Conservation (phyloP, 2,113 vertebrate species). For the Leucopternis melanops region DNA sequence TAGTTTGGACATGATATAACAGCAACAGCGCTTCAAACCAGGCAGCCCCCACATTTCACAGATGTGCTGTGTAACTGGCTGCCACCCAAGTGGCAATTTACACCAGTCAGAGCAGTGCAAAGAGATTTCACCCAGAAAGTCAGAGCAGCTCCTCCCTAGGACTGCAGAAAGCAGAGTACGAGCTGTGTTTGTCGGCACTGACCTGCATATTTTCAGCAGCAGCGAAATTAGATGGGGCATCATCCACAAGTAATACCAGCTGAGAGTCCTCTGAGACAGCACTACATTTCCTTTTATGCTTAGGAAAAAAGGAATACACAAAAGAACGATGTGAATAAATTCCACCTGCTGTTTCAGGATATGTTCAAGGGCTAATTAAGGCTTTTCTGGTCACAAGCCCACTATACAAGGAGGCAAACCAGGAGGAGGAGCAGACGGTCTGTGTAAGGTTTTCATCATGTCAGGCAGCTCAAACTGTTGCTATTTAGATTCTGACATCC, state of each 20-base stretch:
- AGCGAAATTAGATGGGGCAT: neutral
- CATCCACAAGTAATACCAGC: neutral
- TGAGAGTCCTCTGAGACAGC: neutral
- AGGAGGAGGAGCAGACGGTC: neutral
- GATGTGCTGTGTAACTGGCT: neutral
- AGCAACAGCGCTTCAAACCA: neutral
- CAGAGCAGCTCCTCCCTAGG: neutral
- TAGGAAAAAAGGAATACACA: neutral
- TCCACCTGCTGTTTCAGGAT: neutral
- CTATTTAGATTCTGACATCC: neutral
- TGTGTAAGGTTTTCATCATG: neutral
- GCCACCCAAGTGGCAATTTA: neutral
- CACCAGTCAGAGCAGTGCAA: neutral
- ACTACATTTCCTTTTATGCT: neutral
- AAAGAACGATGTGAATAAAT: neutral
- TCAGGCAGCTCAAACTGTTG: neutral
- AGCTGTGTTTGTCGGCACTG: neutral
- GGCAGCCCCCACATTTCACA: neutral
- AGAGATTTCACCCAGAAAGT: neutral
- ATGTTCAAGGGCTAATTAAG: slow-evolving; percentile 1
- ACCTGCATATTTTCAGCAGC: neutral
- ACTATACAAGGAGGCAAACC: neutral
- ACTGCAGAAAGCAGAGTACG: neutral
- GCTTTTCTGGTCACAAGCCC: neutral
- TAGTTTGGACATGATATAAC: neutral